Base-by-base conservation (phyloP, 2,888 invertebrate species). In the Trissoscelio sp. region DNA sequence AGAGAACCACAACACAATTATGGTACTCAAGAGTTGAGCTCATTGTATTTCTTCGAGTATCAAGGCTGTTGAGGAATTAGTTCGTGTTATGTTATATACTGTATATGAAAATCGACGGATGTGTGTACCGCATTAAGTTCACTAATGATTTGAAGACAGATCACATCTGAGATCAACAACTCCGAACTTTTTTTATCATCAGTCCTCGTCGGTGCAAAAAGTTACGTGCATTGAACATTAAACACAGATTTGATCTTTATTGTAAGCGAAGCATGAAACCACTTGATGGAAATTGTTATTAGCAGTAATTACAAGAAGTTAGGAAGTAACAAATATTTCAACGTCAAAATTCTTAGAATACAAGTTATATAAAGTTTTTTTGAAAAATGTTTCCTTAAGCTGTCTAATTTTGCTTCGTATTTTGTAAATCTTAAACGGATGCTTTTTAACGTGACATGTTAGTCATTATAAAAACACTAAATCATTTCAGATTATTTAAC, bases 1-100 rank as follows among this genome's bases (percentile, higher is more conserved):
- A 55, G 73, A 81, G 81, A 82, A 82, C 72, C 58, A 75, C 73
- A 74, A 64, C 62, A 72, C 75, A 75, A 81, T 81, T 81, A 75
- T 62, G 53, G 67, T 60, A 64, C 66, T 55, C 74, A 64, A 75
- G 64, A 75, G 53, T 53, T 24, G 66, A 51, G 75, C 81, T 81
- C 70, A 75, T 75, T 81, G 70, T 70, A 39, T 79, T 82, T 79
- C 79, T 79, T 75, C 60, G 70, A 66, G 51, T 79, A 74, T 67
- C 79, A 75, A 82, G 82, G 82, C 22, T 46, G 18, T 44, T 46
- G n/a, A 55, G 24, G 39, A 74, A 75, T 75, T 74, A 14, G 51
- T 81, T 74, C 81, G 55, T 62, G 44, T 18, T 31, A 24, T 31
- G 58, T 60, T 2, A 4, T 24, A 6, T 24, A 4, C 3, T 24